phyloP scores from a whole-genome alignment of 2,113 vertebrate genomes.

The Scatophagus argus region DNA sequence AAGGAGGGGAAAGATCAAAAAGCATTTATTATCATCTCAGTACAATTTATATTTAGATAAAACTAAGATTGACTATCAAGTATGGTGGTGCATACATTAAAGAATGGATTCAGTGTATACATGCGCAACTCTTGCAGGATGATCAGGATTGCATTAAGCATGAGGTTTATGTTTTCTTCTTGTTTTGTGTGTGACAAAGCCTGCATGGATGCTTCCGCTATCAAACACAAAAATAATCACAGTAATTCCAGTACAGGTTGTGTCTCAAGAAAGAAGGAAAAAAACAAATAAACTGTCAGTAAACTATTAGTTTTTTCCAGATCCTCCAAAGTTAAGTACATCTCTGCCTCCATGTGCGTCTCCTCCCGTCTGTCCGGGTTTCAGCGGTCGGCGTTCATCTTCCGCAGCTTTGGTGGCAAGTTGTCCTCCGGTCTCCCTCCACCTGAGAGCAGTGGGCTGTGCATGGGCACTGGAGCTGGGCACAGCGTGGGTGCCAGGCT shows the following conservation, averaged over 20 bases:
- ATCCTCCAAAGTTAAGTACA: constrained; percentile 8
- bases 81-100: constrained; percentile 69
- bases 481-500: constrained; percentile 68
- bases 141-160: constrained; percentile 45
- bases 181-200: constrained; percentile 46
- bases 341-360: constrained; percentile 3
- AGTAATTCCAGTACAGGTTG: constrained; percentile 73
- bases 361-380: not conserved
- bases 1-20: constrained; percentile 54
- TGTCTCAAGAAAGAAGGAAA: constrained; percentile 46
- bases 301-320: not conserved
- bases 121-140: constrained; percentile 74
- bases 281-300: constrained; percentile 13
- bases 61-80: constrained; percentile 69
- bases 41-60: constrained; percentile 78
- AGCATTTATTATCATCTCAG: constrained; percentile 72
- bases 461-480: constrained; percentile 56
- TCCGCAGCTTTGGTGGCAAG: constrained; percentile 84
- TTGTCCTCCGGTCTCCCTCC: constrained; percentile 81
- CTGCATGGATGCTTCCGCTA: constrained; percentile 51
- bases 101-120: constrained; percentile 68
- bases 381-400: constrained; percentile 85
- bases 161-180: constrained; percentile 46
- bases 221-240: constrained; percentile 71
- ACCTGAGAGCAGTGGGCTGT: constrained; percentile 66